Conservation (phyloP, 1,140 invertebrate species). For the Pollicipes pollicipes region DNA sequence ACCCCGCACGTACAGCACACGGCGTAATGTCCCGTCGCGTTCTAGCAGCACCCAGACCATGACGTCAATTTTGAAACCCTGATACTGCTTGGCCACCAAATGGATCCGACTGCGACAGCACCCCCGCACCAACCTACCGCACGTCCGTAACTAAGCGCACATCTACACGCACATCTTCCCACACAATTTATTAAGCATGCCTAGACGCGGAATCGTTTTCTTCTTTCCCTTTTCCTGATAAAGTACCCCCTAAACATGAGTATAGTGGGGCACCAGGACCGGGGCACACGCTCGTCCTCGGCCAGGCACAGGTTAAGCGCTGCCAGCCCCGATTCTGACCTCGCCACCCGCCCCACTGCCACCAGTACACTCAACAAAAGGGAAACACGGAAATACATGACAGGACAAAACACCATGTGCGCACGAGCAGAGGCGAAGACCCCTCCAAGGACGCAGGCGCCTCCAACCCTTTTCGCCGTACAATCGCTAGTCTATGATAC, state of each 20-base stretch:
- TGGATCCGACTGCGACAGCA: too few relatives aligned
- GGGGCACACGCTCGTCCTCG: too few relatives aligned
- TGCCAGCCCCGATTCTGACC: neutral
- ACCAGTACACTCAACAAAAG: neutral
- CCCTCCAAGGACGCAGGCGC: neutral
- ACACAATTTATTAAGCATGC: neutral
- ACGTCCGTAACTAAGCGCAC: too few relatives aligned
- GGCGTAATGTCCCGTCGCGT: too few relatives aligned
- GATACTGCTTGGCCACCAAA: too few relatives aligned
- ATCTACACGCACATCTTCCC: too few relatives aligned
- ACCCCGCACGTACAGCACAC: too few relatives aligned
- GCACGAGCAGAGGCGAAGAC: neutral
- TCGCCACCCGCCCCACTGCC: neutral
- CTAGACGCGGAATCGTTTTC: neutral
- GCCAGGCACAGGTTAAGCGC: too few relatives aligned
- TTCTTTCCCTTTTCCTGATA: neutral
- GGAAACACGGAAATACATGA: constrained; percentile 1
- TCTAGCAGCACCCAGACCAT: too few relatives aligned
- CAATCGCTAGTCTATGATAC: constrained; percentile 1
- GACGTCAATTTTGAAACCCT: too few relatives aligned
- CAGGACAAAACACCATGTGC: neutral
- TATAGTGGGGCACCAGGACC: neutral
- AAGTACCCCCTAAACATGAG: neutral
- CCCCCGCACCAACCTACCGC: too few relatives aligned
- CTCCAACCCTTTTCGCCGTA: neutral